These are phyloP conservation scores for Dromiciops gliroides DNA, from an alignment of 2,113 vertebrate genomes.

Conservation along the genomic window DNA sequence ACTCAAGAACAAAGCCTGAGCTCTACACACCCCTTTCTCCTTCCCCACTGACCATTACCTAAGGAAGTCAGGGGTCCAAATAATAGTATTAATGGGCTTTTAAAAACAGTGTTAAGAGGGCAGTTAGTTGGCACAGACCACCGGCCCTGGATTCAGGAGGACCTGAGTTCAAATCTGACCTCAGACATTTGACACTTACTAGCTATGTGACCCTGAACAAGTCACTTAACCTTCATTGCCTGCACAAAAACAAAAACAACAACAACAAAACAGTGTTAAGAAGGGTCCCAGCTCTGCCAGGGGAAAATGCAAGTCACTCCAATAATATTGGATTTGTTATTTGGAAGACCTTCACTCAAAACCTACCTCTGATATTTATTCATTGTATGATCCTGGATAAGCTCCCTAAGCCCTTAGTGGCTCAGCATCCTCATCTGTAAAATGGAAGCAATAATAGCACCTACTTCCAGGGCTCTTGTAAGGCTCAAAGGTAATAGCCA, in stretches of 20 bases:
- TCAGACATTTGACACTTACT: no score
- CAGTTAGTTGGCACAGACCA: not conserved
- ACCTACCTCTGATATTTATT: not conserved
- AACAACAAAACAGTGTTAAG: no score
- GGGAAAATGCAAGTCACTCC: not conserved
- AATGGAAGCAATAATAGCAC: not conserved
- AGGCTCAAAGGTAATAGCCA: slow-evolving; percentile 9
- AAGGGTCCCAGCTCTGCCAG: not conserved
- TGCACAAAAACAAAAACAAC: no score
- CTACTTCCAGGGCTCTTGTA: not conserved
- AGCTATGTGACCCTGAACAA: no score
- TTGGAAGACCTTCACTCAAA: not conserved
- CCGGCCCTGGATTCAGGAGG: not conserved
- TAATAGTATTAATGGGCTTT: not conserved
- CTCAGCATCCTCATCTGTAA: not conserved
- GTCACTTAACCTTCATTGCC: no score
- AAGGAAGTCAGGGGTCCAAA: not conserved
- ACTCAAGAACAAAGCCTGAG: not conserved
- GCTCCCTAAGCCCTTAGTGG: not conserved
- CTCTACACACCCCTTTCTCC: not conserved
- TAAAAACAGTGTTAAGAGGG: not conserved
- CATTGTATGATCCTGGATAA: not conserved
- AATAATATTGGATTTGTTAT: not conserved
- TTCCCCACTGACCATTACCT: not conserved
- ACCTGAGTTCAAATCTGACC: not conserved